Evolutionary conservation across 2,113 vertebrate genomes (phyloP).

Genomic region (Malurus melanocephalus): DNA sequence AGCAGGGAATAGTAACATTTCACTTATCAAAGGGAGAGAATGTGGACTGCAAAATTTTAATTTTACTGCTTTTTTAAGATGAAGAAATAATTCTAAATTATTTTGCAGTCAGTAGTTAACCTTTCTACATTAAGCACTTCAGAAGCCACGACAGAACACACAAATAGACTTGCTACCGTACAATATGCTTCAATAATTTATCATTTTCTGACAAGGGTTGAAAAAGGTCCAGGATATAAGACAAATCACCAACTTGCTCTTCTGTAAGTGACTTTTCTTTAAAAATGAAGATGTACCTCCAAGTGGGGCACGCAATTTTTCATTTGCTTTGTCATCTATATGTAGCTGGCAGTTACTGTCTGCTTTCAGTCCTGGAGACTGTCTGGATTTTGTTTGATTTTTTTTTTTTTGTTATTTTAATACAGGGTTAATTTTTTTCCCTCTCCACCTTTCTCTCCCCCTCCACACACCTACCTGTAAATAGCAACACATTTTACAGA

Average conservation of each 20-base stretch:
- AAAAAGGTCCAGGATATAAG: conserved; percentile 30
- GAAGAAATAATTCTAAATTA: conserved; percentile 37
- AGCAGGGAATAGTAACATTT: not conserved
- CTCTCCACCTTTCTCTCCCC: not conserved
- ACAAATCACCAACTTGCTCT: conserved; percentile 50
- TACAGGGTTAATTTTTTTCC: too few relatives aligned
- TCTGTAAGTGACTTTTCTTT: conserved; percentile 31
- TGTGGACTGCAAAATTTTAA: not conserved
- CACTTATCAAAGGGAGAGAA: not conserved
- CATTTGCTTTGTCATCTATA: conserved; percentile 1
- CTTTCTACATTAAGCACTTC: conserved; percentile 29
- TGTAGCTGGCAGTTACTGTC: not conserved
- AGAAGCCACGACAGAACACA: not conserved
- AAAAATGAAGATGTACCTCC: conserved; percentile 6
- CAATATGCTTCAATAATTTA: conserved; percentile 43
- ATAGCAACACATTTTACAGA: not conserved
- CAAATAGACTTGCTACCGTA: conserved; percentile 26
- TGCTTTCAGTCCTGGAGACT: not conserved
- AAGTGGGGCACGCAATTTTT: not conserved
- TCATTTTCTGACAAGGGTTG: conserved; percentile 52
- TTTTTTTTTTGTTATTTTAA: not conserved
- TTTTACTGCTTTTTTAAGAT: not conserved
- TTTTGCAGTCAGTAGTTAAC: conserved; percentile 53
- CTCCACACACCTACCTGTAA: not conserved
- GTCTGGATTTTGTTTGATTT: not conserved